Conservation (phyloP, 2,113 vertebrate species). For the Nettapus auritus region DNA sequence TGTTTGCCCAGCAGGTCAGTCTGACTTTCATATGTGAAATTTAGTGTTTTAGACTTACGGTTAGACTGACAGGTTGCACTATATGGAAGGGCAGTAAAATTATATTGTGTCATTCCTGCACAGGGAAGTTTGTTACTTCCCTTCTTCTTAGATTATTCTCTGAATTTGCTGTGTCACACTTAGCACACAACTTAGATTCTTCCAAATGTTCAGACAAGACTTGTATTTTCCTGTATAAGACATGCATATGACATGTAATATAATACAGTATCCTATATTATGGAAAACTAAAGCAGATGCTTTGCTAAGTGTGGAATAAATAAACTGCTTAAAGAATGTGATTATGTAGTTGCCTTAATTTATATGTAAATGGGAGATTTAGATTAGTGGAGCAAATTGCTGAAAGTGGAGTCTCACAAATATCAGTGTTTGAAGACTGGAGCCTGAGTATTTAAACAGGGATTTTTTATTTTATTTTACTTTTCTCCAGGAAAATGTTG, state of each 20-base stretch:
- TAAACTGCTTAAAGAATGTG: slow-evolving; percentile 5
- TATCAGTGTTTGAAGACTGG: neutral
- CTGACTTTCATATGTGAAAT: neutral
- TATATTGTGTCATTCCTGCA: neutral
- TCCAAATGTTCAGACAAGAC: neutral
- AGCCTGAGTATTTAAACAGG: neutral
- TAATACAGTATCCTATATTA: neutral
- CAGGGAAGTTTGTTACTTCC: neutral
- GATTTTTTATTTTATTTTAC: neutral
- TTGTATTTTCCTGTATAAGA: neutral
- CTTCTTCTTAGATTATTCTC: neutral
- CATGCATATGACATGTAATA: neutral
- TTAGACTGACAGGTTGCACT: neutral
- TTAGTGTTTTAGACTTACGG: neutral
- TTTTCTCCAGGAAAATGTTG: neutral
- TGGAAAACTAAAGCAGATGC: neutral
- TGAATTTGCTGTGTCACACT: neutral
- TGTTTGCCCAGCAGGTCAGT: neutral
- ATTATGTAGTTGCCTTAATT: slow-evolving; percentile 8
- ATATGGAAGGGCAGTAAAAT: neutral
- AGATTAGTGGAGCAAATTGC: slow-evolving; percentile 28
- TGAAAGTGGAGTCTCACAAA: neutral
- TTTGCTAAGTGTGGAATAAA: slow-evolving; percentile 20
- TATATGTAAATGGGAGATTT: slow-evolving; percentile 41
- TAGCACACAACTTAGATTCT: neutral